Evolutionary conservation across 2,888 invertebrate genomes (phyloP), one percentile per base, ranked within the genome.

Genomic region (Pristionchus entomophagus): DNA sequence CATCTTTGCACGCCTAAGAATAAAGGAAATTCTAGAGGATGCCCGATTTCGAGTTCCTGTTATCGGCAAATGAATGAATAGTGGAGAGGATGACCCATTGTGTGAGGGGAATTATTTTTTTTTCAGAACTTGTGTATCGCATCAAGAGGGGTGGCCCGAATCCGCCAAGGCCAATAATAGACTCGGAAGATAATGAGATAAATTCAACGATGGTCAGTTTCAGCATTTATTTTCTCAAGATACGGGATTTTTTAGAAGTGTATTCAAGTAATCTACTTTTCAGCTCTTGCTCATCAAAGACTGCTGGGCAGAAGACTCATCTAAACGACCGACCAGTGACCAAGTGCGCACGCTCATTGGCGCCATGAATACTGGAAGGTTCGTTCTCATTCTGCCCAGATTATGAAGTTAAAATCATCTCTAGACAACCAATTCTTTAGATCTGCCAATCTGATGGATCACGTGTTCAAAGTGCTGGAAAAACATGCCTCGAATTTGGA

Each of bases 371-470:
- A 51, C 32, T 6, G 83, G 83, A 1, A 84, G 38, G 83, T 62
- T 14, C 51, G 81, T 0, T 51, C 77, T 2, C 49, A 10, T 59
- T 29, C 26, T 10, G 22, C n/a, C 12, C 59, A 4, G 22, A 35
- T 35, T 35, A 3, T 69, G 19, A 29, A 4, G 1, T 59, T 59
- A 29, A 29, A 10, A 22, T 14, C 26, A 26, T n/a, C 59, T 3
- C 59, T 51, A 14, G 1, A 51, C 59, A 14, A 1, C 22, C n/a
- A 17, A 59, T 59, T 59, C n/a, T n/a, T 6, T 22, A 91, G 89
- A 86, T 88, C 88, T 14, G 85, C 89, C 22, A 91, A 91, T 86
- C 86, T 91, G 10, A 92, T 91, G 91, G 91, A 91, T 84, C 91
- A 91, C 82, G 91, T 91, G 19, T 91, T 91, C 88, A 88, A 87